Percentiles rank a stretch among this genome's conserved stretches.
phyloP scores from a whole-genome alignment of 2,888 invertebrate genomes.

The Perizoma affinitatum region DNA sequence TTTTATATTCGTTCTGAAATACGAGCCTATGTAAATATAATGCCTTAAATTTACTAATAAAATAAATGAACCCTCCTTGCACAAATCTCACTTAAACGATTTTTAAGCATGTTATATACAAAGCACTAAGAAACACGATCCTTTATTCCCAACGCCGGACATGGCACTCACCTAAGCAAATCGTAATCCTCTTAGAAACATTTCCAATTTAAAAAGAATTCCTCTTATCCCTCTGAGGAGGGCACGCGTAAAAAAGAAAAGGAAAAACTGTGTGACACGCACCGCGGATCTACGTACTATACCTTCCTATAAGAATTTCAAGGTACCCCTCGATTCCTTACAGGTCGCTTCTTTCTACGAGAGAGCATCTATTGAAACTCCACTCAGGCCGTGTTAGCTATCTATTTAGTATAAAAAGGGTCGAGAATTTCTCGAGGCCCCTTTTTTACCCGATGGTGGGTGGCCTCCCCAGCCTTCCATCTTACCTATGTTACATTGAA shows the following conservation, averaged over 20 bases:
- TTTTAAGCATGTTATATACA: conserved; percentile 66
- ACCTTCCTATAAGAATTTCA: conserved; percentile 55
- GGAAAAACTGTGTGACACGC: conserved; percentile 78
- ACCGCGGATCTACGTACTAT: conserved; percentile 44
- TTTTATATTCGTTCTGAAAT: no score
- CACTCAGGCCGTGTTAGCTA: conserved; percentile 84
- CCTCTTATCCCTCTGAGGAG: conserved; percentile 79
- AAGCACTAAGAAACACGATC: conserved; percentile 66
- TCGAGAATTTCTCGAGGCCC: conserved; percentile 79
- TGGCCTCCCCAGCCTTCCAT: conserved; percentile 50
- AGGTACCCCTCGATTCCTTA: conserved; percentile 76
- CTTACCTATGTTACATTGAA: conserved; percentile 41
- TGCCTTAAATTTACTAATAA: no score
- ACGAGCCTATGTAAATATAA: no score
- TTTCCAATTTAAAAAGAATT: conserved; percentile 85
- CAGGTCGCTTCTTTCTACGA: conserved; percentile 82
- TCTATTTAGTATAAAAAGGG: conserved; percentile 85
- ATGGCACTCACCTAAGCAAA: conserved; percentile 75
- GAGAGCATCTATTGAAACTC: conserved; percentile 84
- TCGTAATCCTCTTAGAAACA: conserved; percentile 84
- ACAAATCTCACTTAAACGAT: conserved; percentile 51
- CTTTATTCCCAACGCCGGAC: conserved; percentile 67
- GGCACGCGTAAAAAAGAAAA: conserved; percentile 82
- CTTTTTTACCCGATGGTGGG: conserved; percentile 78
- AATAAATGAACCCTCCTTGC: background rate